phyloP scores from a whole-genome alignment of 2,113 vertebrate genomes.

The Marmota monax region DNA sequence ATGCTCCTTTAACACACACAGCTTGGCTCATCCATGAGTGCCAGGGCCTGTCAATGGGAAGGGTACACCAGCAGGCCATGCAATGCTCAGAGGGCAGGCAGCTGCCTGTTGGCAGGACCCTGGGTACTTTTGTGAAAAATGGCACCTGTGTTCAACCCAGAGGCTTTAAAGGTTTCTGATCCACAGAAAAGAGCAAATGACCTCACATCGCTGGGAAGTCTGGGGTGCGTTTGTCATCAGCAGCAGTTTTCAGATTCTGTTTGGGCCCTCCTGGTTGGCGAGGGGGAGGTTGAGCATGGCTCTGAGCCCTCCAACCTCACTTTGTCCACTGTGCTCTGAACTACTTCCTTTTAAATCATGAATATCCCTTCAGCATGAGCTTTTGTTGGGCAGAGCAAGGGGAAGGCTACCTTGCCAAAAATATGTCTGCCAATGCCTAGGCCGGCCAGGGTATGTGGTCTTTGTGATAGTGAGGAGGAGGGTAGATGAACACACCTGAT shows the following conservation, averaged over 20 bases:
- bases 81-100: neutral
- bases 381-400: neutral
- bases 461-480: neutral
- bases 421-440: neutral
- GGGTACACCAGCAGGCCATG: neutral
- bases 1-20: neutral
- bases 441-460: neutral
- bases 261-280: neutral
- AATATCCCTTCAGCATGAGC: neutral
- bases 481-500: too few relatives aligned
- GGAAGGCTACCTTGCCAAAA: neutral
- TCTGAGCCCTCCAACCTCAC: neutral
- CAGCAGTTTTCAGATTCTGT: accelerated
- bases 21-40: neutral
- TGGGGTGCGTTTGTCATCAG: neutral
- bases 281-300: neutral
- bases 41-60: neutral
- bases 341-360: neutral
- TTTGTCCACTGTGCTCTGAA: neutral
- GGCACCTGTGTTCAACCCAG: neutral
- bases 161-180: neutral
- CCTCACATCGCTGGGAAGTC: neutral
- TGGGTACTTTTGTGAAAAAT: neutral
- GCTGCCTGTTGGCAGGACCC: neutral
- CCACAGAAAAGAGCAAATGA: neutral